Conservation (phyloP, 2,113 vertebrate species). For the Peucedramus taeniatus region DNA sequence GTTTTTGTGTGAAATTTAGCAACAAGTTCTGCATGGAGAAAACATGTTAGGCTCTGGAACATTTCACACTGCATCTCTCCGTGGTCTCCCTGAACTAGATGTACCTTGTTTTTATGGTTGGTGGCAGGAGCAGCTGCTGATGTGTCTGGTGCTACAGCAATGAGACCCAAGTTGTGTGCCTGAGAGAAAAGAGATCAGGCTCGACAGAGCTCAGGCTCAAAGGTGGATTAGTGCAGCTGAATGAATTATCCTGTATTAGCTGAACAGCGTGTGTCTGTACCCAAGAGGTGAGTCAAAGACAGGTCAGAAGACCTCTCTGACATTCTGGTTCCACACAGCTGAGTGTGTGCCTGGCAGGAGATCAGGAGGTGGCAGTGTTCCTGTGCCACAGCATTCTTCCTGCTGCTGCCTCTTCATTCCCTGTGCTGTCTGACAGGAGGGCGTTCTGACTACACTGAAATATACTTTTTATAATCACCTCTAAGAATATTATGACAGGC, state of each 20-base stretch:
- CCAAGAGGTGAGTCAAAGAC: not conserved
- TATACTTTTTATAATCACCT: conserved; percentile 30
- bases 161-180: accelerated
- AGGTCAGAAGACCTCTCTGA: accelerated
- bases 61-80: not conserved
- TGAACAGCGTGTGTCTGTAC: not conserved
- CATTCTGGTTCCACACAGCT: not conserved
- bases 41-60: not conserved
- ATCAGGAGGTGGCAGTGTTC: conserved; percentile 45
- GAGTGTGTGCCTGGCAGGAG: not conserved
- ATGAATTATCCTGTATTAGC: not conserved
- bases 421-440: not conserved
- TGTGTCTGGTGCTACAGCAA: not conserved
- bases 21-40: not conserved
- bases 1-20: not conserved
- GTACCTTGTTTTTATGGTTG: not conserved
- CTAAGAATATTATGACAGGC: conserved; percentile 34
- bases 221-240: not conserved
- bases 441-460: conserved; percentile 12
- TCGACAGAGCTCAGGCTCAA: not conserved
- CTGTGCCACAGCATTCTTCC: not conserved
- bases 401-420: not conserved
- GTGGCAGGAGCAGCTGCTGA: not conserved
- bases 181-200: not conserved
- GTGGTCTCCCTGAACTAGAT: not conserved